These are phyloP conservation scores for Drosophila nebulosa DNA, from an alignment of 1,140 invertebrate genomes.

Conservation along the genomic window DNA sequence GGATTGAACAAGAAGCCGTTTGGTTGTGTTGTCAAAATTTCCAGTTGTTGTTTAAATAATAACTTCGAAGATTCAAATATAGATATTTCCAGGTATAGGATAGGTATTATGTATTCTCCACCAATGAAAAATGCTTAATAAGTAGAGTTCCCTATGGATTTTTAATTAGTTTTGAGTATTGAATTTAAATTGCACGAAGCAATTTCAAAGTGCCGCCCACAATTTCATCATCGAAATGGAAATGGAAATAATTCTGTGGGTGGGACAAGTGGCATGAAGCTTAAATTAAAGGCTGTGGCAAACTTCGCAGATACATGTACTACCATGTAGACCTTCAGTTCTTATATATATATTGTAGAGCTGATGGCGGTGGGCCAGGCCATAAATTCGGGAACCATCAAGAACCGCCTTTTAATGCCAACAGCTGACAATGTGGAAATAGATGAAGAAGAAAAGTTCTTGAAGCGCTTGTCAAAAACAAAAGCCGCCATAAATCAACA, in stretches of 20 bases:
- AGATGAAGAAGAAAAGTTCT: constrained; percentile 30
- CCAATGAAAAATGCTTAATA: too few relatives aligned
- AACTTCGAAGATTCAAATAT: too few relatives aligned
- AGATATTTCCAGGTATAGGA: too few relatives aligned
- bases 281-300: neutral
- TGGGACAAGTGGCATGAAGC: neutral
- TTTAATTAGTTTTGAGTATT: neutral
- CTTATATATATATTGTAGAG: neutral
- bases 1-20: too few relatives aligned
- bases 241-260: neutral
- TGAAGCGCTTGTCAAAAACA: constrained; percentile 59
- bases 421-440: constrained; percentile 6
- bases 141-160: neutral
- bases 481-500: constrained; percentile 61
- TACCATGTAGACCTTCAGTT: neutral
- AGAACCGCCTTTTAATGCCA: constrained; percentile 25
- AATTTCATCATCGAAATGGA: neutral
- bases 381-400: constrained; percentile 52
- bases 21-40: too few relatives aligned
- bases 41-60: too few relatives aligned
- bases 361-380: neutral
- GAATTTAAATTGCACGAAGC: neutral
- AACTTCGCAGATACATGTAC: neutral
- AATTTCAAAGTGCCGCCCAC: neutral
- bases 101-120: too few relatives aligned